Evolutionary conservation across 92 coral and sea anemone species (phyloP).

Genomic region (Umimayanthus chanpuru): DNA sequence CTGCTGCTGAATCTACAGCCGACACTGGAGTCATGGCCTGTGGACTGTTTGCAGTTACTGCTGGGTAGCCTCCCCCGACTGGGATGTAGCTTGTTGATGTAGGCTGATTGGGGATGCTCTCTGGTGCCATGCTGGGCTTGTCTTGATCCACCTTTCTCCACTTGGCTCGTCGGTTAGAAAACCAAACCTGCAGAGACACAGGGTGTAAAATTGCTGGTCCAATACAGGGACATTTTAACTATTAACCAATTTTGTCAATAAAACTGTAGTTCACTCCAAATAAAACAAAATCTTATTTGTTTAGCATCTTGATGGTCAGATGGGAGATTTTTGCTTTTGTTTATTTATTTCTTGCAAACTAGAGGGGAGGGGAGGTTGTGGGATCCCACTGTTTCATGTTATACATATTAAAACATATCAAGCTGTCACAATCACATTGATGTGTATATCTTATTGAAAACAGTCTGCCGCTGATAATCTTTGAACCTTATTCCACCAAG

Average conservation of each 20-base stretch:
- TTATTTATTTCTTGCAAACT: no score
- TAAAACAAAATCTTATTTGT: no score
- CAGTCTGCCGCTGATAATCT: no score
- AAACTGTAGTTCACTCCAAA: no score
- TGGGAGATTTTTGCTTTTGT: no score
- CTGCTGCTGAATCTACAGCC: slow-evolving; percentile 25
- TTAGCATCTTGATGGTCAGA: no score
- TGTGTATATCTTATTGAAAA: no score
- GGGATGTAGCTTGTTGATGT: slow-evolving; percentile 76
- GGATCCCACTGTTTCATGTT: no score
- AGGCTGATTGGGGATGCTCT: slow-evolving; percentile 67
- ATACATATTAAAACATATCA: no score
- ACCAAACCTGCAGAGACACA: slow-evolving; percentile 82
- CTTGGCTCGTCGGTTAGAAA: slow-evolving; percentile 93
- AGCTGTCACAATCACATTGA: no score
- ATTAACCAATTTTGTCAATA: not conserved
- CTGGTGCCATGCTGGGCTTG: slow-evolving; percentile 60
- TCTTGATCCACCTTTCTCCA: slow-evolving; percentile 82
- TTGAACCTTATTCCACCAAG: no score
- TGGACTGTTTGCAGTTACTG: slow-evolving; percentile 29
- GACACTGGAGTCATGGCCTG: slow-evolving; percentile 27
- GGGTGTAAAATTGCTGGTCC: not conserved
- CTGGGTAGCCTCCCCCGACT: slow-evolving; percentile 30
- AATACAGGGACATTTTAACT: not conserved
- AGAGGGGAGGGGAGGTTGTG: no score